phyloP scores from a whole-genome alignment of 2,888 invertebrate species.

The Cryptocheilus praepositus region DNA sequence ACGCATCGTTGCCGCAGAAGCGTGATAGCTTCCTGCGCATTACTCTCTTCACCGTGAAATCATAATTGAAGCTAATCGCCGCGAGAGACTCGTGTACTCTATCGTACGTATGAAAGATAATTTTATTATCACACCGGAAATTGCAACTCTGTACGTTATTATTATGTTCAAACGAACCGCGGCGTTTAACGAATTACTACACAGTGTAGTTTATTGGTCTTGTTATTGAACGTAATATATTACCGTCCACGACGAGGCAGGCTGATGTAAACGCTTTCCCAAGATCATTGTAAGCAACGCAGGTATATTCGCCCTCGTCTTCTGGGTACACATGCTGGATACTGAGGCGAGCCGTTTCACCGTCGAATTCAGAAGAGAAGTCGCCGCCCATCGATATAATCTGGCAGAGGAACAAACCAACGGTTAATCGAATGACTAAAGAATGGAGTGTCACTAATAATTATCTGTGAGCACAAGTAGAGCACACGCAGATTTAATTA shows the following conservation, averaged over 20 bases:
- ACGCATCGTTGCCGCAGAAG: slow-evolving; percentile 11
- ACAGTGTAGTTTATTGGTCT: background rate
- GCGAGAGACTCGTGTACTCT: no score
- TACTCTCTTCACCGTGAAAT: no score
- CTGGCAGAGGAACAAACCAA: no score
- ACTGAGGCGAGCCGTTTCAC: slow-evolving; percentile 82
- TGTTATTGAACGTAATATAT: slow-evolving; percentile 61
- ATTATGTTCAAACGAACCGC: no score
- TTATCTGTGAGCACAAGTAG: no score
- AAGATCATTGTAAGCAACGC: slow-evolving; percentile 88
- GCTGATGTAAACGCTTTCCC: slow-evolving; percentile 89
- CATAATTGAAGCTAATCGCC: no score
- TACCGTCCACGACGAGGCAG: slow-evolving; percentile 89
- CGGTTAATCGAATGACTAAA: background rate
- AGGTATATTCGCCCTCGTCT: slow-evolving; percentile 93
- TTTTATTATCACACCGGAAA: no score
- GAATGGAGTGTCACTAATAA: background rate
- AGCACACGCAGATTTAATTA: no score
- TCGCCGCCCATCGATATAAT: slow-evolving; percentile 81
- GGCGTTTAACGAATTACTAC: no score
- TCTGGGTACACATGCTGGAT: slow-evolving; percentile 88
- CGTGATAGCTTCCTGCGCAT: no score
- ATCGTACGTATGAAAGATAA: no score
- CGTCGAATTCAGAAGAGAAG: slow-evolving; percentile 82
- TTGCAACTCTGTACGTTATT: no score